These are phyloP conservation scores for Sebastes minor DNA, from an alignment of 2,797 vertebrate species.

Conservation along the genomic window DNA sequence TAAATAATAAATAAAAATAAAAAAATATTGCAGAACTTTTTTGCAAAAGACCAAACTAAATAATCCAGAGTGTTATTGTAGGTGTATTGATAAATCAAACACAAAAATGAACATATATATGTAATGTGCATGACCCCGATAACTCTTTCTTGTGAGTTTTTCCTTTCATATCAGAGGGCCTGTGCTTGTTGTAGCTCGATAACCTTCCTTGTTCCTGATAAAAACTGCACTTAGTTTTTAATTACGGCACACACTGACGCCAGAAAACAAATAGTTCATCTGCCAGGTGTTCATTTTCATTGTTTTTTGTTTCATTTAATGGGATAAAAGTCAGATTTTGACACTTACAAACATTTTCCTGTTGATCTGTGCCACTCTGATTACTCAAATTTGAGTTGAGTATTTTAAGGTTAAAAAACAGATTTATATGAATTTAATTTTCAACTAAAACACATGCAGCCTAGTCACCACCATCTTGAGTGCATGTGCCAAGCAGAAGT, in stretches of 20 bases:
- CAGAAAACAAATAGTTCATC: background rate
- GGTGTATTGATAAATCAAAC: background rate
- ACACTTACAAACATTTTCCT: background rate
- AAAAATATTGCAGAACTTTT: background rate
- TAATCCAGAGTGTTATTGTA: background rate
- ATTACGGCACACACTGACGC: background rate
- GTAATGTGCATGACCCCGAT: background rate
- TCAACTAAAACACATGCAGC: background rate
- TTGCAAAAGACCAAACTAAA: background rate
- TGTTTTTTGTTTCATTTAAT: background rate
- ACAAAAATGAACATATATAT: background rate
- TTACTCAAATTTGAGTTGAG: background rate
- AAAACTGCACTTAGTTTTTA: background rate
- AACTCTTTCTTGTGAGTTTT: background rate
- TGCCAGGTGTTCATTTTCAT: background rate
- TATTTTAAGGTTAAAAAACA: background rate
- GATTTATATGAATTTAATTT: background rate
- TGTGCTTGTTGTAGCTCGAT: background rate
- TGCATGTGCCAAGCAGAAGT: conserved; percentile 22
- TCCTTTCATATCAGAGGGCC: background rate
- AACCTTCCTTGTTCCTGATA: background rate
- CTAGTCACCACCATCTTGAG: background rate
- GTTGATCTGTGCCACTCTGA: background rate
- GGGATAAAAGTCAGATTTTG: background rate
- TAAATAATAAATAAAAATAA: too few relatives aligned